These are phyloP conservation scores for Grantiella picta DNA, from an alignment of 2,113 vertebrate genomes.

Conservation along the genomic window DNA sequence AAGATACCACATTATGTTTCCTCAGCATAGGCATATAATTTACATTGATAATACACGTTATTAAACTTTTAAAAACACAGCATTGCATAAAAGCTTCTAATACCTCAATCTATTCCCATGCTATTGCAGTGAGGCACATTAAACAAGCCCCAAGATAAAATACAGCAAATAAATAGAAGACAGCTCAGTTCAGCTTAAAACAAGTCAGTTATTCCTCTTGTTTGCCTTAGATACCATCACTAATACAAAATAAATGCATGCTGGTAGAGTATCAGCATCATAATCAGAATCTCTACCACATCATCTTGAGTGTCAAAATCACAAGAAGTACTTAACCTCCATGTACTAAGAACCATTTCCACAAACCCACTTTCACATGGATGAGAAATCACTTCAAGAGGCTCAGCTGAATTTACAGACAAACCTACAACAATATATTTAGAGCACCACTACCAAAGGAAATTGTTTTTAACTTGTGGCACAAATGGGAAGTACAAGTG, in stretches of 20 bases:
- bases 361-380: neutral
- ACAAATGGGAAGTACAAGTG: neutral
- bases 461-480: neutral
- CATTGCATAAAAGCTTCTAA: neutral
- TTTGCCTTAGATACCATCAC: neutral
- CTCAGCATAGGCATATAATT: neutral
- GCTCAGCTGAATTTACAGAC: neutral
- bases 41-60: neutral
- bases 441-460: neutral
- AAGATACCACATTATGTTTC: neutral
- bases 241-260: neutral
- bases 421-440: neutral
- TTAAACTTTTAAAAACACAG: neutral
- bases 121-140: neutral
- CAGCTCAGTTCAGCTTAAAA: neutral
- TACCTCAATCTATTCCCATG: neutral
- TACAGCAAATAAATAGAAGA: neutral
- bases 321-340: neutral
- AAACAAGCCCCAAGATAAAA: neutral
- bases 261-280: neutral
- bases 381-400: neutral
- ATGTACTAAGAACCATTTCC: neutral
- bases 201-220: neutral
- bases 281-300: neutral
- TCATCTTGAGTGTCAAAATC: neutral